Percentiles rank a stretch among this genome's conserved stretches.
Conservation (phyloP, 2,888 invertebrate species). For the Cremastinae sp. region DNA sequence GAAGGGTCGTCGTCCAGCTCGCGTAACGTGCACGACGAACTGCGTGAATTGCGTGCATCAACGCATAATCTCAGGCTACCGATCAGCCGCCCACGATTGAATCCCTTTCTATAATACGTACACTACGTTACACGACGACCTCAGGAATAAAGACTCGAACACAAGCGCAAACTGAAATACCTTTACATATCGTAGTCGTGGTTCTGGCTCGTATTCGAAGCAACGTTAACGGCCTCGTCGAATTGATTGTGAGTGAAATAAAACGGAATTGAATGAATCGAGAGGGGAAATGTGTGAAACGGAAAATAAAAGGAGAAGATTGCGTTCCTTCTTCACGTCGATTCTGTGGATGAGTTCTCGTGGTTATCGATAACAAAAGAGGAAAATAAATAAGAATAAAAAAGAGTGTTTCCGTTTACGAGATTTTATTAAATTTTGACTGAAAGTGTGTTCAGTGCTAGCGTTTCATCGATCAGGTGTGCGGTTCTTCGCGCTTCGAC, state of each 20-base stretch:
- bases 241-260: constrained; percentile 47
- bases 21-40: constrained; percentile 46
- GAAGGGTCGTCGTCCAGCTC: constrained; percentile 50
- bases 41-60: constrained; percentile 52
- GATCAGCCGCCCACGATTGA: constrained; percentile 42
- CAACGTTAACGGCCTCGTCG: constrained; percentile 37
- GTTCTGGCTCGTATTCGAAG: constrained; percentile 18
- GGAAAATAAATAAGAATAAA: not conserved
- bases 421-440: constrained; percentile 25
- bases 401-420: not conserved
- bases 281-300: constrained; percentile 39
- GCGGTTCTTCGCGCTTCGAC: constrained; percentile 7
- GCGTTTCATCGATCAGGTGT: constrained; percentile 40
- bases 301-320: constrained; percentile 36
- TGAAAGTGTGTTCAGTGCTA: constrained; percentile 51
- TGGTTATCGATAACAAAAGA: not conserved
- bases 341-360: constrained; percentile 38
- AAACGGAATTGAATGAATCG: constrained; percentile 30
- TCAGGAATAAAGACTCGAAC: not conserved
- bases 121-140: not conserved
- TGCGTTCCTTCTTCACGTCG: constrained; percentile 35
- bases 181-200: constrained; percentile 19
- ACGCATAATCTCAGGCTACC: constrained; percentile 50
- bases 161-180: not conserved
- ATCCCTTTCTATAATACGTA: constrained; percentile 9